Percentiles rank a stretch among this genome's conserved stretches.
These are phyloP conservation scores for Drosophila suzukii DNA, from an alignment of 1,140 invertebrate species.

Conservation along the genomic window DNA sequence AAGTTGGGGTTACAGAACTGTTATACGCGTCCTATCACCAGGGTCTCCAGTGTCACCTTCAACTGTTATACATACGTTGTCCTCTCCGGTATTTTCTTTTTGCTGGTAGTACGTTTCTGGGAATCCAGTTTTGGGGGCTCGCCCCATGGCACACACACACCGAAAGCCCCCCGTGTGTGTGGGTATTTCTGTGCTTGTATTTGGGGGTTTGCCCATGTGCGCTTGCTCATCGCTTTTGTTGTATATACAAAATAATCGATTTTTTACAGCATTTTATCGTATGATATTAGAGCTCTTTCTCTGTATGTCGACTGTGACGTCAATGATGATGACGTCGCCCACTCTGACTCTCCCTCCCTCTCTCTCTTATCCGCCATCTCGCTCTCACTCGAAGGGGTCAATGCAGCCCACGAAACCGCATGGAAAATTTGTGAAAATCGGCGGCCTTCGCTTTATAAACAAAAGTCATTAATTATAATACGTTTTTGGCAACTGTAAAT, in stretches of 20 bases:
- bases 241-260: conserved; percentile 74
- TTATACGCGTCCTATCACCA: conserved; percentile 34
- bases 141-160: conserved; percentile 53
- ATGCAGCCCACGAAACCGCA: conserved; percentile 42
- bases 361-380: conserved; percentile 5
- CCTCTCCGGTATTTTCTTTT: not conserved
- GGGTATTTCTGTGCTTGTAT: conserved; percentile 17
- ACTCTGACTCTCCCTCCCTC: not conserved
- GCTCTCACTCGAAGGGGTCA: conserved; percentile 45
- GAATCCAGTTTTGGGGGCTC: conserved; percentile 80
- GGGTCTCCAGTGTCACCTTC: conserved; percentile 57
- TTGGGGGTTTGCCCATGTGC: conserved; percentile 48
- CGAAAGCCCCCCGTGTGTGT: not conserved
- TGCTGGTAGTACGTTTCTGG: conserved; percentile 44
- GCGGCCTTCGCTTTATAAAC: conserved; percentile 44
- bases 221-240: conserved; percentile 55
- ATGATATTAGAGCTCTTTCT: conserved; percentile 7
- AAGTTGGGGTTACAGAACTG: conserved; percentile 22
- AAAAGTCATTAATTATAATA: conserved; percentile 72
- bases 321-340: conserved; percentile 75
- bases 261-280: conserved; percentile 52
- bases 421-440: conserved; percentile 56
- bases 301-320: conserved; percentile 58
- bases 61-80: conserved; percentile 35
- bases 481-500: conserved; percentile 61